Evolutionary conservation across 2,113 vertebrate species (phyloP).

Genomic region (Nesoenas mayeri): DNA sequence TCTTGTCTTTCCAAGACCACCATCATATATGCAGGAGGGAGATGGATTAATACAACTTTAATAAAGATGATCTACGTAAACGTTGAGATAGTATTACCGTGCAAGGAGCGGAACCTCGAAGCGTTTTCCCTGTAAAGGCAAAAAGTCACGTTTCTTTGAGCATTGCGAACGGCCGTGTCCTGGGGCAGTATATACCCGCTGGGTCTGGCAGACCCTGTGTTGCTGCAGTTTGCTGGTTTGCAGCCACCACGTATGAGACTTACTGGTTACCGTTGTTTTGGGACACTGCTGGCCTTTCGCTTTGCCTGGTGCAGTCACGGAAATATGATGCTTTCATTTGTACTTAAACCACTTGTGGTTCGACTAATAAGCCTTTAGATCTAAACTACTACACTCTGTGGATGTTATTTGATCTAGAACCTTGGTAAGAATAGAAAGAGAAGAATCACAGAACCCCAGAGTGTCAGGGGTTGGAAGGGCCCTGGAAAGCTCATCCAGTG

Average conservation of each 20-base stretch:
- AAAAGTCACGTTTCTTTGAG: not conserved
- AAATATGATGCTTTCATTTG: too few species aligned
- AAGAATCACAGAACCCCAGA: not conserved
- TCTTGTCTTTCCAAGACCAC: not conserved
- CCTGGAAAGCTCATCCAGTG: too few species aligned
- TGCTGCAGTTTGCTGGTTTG: not conserved
- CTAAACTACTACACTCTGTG: not conserved
- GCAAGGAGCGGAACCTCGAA: not conserved
- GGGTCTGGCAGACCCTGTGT: not conserved
- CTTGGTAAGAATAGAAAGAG: not conserved
- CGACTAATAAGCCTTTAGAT: not conserved
- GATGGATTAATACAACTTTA: not conserved
- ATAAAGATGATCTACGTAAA: not conserved
- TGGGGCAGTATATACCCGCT: not conserved
- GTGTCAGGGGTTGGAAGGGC: too few species aligned
- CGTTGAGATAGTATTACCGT: not conserved
- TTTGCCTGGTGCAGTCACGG: too few species aligned
- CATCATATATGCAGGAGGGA: not conserved
- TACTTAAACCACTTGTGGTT: not conserved
- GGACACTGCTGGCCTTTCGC: not conserved
- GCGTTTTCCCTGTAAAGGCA: not conserved
- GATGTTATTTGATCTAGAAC: not conserved
- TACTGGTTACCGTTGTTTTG: not conserved
- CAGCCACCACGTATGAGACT: rapidly evolving
- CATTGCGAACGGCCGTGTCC: rapidly evolving